Evolutionary conservation across 2,113 vertebrate genomes (phyloP), one percentile per base, ranked within the genome.

Genomic region (Argyrosomus japonicus): DNA sequence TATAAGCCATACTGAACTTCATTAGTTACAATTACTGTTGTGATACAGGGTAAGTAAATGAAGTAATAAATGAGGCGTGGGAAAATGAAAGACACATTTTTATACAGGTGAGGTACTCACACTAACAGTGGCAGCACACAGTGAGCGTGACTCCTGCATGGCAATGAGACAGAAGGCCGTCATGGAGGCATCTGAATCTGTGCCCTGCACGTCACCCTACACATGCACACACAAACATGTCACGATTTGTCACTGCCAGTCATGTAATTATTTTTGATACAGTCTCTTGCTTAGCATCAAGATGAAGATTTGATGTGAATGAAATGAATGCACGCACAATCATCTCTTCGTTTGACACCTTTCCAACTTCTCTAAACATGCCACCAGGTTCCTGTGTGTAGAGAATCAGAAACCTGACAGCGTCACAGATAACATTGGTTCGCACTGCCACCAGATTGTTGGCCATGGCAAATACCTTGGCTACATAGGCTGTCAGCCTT

Each of bases 401-500:
- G 27, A 96, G 77, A 87, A 97, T 95, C 12, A 99, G 93, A 96
- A 96, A 99, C 40, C 96, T 97, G 21, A 97, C 23, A 0, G 96
- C 96, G 0, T 93, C 95, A 3, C 97, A 99, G 68, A 99, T 11
- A 17, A 18, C 3, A 3, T 1, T 91, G 0, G 69, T 68, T 0
- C 95, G 23, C 1, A 97, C 88, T 32, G 61, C 0, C 0, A 94
- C 85, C 68, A 97, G 19, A 6, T 65, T 70, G 60, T 14, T 15
- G 0, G 96, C 95, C 95, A 98, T 91, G 14, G 96, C 14, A 40
- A 98, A 98, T 79, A 99, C 95, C 88, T 99, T 99, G 57, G 92
- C 91, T 57, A 99, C 97, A 0, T 97, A 99, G 1, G 97, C 96
- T 0, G 97, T 98, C 82, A 99, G 32, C 97, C 97, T 99, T 18